Base-by-base conservation (phyloP, 2,888 invertebrate genomes). In the Cistogaster globosa region DNA sequence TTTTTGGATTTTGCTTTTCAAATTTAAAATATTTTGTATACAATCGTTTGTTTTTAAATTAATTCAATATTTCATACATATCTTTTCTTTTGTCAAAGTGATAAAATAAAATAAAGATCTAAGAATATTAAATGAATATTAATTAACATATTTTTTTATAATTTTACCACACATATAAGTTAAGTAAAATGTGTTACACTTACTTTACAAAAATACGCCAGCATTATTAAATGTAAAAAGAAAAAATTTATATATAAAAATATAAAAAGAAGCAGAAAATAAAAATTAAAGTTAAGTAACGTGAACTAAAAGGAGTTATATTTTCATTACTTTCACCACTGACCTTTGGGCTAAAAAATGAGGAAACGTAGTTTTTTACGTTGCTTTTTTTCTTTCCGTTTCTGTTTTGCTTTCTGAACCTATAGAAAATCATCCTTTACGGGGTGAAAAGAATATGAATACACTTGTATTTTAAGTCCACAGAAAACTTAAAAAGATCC, bases 241-340 rank as follows among this genome's bases (percentile, higher is more conserved):
- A 42, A 14, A 55, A 38, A 26, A 1, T 51, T 16, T 18, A 32
- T 51, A n/a, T 2, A 38, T 42, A 42, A 62, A 67, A 22, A 67
- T 20, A 57, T 57, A 45, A 16, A 53, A 75, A 55, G 26, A 9
- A 58, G 20, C 3, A 60, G 20, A 16, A n/a, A 32, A 38, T 7
- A 20, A 45, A n/a, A 55, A 62, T 62, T 18, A 76, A 75, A 60
- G 20, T 75, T 63, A 38, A 63, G 62, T 76, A 82, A 82, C 62
- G 26, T 76, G 16, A 51, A 51, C 51, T 32, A 58, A 75, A 85
- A 82, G 74, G 65, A 85, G 74, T 82, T 74, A 78, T 75, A 81
- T 85, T 82, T 78, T 85, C 81, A 85, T 85, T 82, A 85, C 85
- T 85, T 85, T 85, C 82, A 82, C 78, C 85, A 82, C 85, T 85